A percentile compares a stretch with the other conserved stretches of the same genome.
Conservation (phyloP, 2,797 vertebrate genomes). For the Falco naumanni region DNA sequence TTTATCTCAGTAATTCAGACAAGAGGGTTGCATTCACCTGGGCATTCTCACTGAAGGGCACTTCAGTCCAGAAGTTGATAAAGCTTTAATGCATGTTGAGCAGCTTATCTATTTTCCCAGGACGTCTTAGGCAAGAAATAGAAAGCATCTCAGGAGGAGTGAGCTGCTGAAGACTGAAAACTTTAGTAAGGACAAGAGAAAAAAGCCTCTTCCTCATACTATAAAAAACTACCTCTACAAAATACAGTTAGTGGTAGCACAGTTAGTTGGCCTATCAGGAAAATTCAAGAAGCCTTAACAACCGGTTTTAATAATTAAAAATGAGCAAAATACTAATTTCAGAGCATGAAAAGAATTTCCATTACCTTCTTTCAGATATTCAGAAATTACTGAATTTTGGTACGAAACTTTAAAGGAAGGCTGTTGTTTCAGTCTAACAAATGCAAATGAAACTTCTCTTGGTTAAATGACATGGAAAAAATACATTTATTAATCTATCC, state of each 20-base stretch:
- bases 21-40: slow-evolving; percentile 33
- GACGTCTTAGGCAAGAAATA: neutral
- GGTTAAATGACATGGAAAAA: neutral
- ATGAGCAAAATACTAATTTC: neutral
- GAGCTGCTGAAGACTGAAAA: neutral
- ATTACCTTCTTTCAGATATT: neutral
- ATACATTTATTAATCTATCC: neutral
- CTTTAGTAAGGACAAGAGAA: neutral
- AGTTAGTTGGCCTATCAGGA: neutral
- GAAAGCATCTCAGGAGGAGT: neutral
- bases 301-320: neutral
- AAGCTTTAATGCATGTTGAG: slow-evolving; percentile 31
- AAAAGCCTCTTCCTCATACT: neutral
- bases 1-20: slow-evolving; percentile 47
- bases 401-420: neutral
- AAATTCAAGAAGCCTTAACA: neutral
- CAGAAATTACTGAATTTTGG: neutral
- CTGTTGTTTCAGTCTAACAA: neutral
- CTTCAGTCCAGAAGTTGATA: slow-evolving; percentile 14
- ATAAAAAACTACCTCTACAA: neutral
- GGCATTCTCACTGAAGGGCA: slow-evolving; percentile 25
- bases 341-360: neutral
- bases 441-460: neutral
- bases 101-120: slow-evolving; percentile 52
- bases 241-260: neutral